phyloP scores from a whole-genome alignment of 1,140 invertebrate species.

The Drosophila mauritiana region DNA sequence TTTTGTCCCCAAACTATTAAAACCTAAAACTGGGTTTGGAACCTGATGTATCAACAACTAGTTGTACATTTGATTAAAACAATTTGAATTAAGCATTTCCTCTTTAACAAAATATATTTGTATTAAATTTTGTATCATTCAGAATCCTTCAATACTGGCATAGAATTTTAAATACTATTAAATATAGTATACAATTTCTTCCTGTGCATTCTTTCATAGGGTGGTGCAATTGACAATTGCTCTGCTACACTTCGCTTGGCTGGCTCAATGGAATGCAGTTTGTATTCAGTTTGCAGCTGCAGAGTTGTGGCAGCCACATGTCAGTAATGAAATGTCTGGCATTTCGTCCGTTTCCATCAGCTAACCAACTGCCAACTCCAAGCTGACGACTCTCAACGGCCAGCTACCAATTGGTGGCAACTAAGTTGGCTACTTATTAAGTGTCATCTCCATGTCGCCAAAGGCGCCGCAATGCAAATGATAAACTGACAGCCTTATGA shows the following conservation, averaged over 20 bases:
- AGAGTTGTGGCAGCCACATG: conserved; percentile 57
- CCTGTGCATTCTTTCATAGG: conserved; percentile 40
- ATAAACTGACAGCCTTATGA: conserved; percentile 82
- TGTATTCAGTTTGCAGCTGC: conserved; percentile 43
- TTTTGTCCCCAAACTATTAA: conserved; percentile 11
- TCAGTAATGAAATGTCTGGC: conserved; percentile 66
- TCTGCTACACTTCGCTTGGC: conserved; percentile 23
- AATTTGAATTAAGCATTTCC: conserved; percentile 2
- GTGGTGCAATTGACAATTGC: conserved; percentile 70
- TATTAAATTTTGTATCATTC: not conserved
- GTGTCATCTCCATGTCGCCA: conserved; percentile 76
- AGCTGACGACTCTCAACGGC: too few relatives aligned
- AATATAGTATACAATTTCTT: not conserved
- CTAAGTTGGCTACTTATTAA: conserved; percentile 53
- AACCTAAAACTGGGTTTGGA: not conserved
- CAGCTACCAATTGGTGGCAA: conserved; percentile 13
- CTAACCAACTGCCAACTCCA: not conserved
- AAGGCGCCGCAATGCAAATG: conserved; percentile 75
- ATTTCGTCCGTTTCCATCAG: conserved; percentile 30
- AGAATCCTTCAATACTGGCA: too few relatives aligned
- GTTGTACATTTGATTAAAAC: not conserved
- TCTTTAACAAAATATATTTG: not conserved
- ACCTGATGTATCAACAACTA: not conserved
- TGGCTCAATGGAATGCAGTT: conserved; percentile 52
- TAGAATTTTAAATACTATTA: not conserved